Evolutionary conservation across 2,113 vertebrate genomes (phyloP).

Genomic region (Microcebus lehilahytsara): DNA sequence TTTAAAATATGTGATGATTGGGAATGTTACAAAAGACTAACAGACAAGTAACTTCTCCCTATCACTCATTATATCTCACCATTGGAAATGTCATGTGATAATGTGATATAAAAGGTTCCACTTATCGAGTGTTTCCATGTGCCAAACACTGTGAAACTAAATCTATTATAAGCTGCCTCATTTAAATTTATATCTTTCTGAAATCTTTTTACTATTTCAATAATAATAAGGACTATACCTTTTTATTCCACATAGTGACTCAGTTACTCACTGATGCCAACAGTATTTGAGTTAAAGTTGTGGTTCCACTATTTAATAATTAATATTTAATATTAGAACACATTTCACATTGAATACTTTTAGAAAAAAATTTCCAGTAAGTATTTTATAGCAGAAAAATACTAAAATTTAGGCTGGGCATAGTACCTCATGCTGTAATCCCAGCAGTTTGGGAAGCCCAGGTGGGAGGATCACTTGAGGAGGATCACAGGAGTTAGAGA

Average conservation of each 20-base stretch:
- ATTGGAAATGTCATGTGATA: background rate
- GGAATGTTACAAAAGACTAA: background rate
- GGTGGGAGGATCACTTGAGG: no score
- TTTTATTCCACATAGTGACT: background rate
- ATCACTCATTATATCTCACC: background rate
- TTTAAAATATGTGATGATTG: background rate
- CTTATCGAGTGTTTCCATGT: background rate
- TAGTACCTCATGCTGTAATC: no score
- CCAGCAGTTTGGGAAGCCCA: no score
- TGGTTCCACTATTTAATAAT: background rate
- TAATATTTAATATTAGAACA: background rate
- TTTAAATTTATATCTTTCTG: background rate
- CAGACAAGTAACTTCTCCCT: background rate
- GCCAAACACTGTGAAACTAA: background rate
- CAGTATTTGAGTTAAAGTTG: background rate
- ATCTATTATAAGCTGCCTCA: background rate
- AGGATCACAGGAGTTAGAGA: no score
- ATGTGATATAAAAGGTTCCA: background rate
- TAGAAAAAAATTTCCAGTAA: constrained; percentile 31
- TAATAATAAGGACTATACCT: background rate
- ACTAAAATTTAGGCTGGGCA: background rate
- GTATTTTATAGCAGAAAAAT: background rate
- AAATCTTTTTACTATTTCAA: background rate
- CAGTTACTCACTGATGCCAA: background rate
- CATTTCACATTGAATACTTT: constrained; percentile 1